phyloP scores from a whole-genome alignment of 92 coral and sea anemone species.

The Epizoanthus ramosus region DNA sequence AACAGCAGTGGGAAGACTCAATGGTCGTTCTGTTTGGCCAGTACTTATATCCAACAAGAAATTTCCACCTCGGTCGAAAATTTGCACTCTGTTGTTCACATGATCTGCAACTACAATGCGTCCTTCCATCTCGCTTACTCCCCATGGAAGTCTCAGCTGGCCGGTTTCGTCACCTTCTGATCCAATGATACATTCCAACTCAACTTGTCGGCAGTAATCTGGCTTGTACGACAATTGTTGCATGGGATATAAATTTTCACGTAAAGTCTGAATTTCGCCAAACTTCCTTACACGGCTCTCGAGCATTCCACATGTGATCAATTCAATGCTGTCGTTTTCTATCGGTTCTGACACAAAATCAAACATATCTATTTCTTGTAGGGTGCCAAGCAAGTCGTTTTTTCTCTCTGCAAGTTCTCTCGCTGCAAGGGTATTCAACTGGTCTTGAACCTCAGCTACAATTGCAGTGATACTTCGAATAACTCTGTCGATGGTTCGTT shows the following conservation, averaged over 20 bases:
- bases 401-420: background rate
- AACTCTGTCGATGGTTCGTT: background rate
- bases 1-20: conserved; percentile 59
- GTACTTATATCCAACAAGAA: background rate
- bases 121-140: conserved; percentile 54
- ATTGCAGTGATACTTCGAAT: background rate
- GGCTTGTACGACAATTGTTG: conserved; percentile 12
- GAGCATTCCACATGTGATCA: conserved; percentile 1
- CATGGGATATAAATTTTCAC: background rate
- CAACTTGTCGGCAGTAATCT: conserved; percentile 39
- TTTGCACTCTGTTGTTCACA: conserved; percentile 55
- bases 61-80: conserved; percentile 39
- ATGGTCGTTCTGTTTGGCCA: conserved; percentile 2
- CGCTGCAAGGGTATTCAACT: background rate
- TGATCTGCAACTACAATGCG: conserved; percentile 68
- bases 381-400: conserved; percentile 23
- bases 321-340: conserved; percentile 29
- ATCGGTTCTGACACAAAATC: conserved; percentile 20
- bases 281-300: conserved; percentile 10
- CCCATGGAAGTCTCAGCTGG: conserved; percentile 66
- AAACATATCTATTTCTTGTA: conserved; percentile 10
- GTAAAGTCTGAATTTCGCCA: conserved; percentile 36
- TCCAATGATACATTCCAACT: conserved; percentile 33
- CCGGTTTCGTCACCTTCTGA: conserved; percentile 36
- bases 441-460: background rate